phyloP scores from a whole-genome alignment of 2,797 vertebrate genomes.

The Falco berigora region DNA sequence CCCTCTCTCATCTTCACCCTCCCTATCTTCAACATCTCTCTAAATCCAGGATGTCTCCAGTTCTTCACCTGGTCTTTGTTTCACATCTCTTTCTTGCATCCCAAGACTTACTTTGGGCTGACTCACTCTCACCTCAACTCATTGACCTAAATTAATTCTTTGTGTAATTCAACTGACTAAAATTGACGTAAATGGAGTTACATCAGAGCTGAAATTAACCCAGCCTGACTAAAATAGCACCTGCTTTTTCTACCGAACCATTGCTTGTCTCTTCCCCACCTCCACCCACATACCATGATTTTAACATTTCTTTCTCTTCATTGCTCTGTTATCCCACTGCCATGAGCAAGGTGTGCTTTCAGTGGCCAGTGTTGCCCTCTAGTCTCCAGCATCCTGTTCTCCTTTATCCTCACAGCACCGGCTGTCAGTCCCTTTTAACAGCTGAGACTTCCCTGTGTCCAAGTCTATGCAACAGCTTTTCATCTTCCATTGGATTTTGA shows the following conservation, averaged over 20 bases:
- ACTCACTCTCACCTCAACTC: constrained; percentile 32
- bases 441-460: accelerated
- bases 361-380: background rate
- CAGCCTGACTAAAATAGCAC: constrained; percentile 53
- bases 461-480: background rate
- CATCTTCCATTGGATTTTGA: background rate
- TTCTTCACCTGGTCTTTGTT: background rate
- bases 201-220: constrained; percentile 59
- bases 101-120: constrained; percentile 27
- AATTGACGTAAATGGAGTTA: constrained; percentile 51
- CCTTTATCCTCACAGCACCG: background rate
- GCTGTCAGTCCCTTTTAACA: background rate
- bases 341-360: background rate
- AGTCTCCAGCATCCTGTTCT: background rate
- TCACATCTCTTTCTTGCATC: background rate
- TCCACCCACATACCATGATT: constrained; percentile 10
- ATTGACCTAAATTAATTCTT: constrained; percentile 42
- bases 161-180: constrained; percentile 46
- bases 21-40: background rate
- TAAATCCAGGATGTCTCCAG: background rate
- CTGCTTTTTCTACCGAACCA: background rate
- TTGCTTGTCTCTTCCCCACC: background rate
- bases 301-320: background rate
- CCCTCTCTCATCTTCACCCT: background rate
- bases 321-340: background rate